Evolutionary conservation across 1,140 invertebrate species (phyloP).

Genomic region (Drosophila funebris): DNA sequence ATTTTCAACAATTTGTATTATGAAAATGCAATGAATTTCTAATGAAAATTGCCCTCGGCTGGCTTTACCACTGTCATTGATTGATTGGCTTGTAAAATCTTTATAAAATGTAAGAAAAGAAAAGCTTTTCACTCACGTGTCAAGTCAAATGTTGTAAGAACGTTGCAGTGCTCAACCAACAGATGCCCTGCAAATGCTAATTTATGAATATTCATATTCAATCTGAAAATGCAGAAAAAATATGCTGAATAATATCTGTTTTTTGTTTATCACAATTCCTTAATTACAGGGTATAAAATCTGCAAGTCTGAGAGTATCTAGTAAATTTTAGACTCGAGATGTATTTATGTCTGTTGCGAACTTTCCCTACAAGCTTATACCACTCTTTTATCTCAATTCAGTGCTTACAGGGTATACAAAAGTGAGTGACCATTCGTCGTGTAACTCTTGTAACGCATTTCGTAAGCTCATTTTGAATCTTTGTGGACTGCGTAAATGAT

Average conservation of each 20-base stretch:
- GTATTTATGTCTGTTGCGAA: not conserved
- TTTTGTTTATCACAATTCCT: no score
- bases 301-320: no score
- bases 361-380: not conserved
- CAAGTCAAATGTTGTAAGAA: conserved; percentile 19
- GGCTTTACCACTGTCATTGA: conserved; percentile 61
- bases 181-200: conserved; percentile 16
- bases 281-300: no score
- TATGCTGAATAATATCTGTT: no score
- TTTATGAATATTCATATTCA: no score
- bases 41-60: conserved; percentile 54
- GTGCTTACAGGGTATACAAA: conserved; percentile 19
- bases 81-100: conserved; percentile 64
- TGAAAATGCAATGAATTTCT: conserved; percentile 74
- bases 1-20: conserved; percentile 79
- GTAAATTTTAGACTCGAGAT: no score
- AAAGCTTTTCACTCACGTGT: conserved; percentile 66
- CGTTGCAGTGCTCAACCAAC: not conserved
- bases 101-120: conserved; percentile 19
- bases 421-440: conserved; percentile 37
- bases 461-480: conserved; percentile 64
- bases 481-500: conserved; percentile 63
- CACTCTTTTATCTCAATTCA: not conserved
- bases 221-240: no score
- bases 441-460: conserved; percentile 40